A percentile compares a stretch with the other conserved stretches of the same genome.
These are phyloP conservation scores for Pao palembangensis DNA, from an alignment of 2,113 vertebrate genomes.

Conservation along the genomic window DNA sequence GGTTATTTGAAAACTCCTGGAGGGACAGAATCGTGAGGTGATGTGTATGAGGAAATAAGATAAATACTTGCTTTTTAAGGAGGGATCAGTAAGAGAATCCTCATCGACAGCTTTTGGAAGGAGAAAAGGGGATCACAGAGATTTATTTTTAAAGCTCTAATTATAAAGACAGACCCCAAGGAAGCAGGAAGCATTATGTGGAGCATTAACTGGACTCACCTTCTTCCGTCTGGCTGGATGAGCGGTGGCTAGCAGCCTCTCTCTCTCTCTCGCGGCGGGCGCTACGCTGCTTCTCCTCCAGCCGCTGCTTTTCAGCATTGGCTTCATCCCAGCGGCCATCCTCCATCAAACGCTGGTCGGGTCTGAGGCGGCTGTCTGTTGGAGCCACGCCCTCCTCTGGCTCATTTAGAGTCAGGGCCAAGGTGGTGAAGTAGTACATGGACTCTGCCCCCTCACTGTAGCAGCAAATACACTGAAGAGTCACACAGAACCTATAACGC, in stretches of 20 bases:
- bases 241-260: conserved; percentile 74
- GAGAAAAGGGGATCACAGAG: conserved; percentile 52
- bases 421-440: conserved; percentile 94
- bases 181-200: conserved; percentile 2
- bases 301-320: conserved; percentile 89
- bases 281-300: conserved; percentile 93
- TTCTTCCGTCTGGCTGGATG: conserved; percentile 77
- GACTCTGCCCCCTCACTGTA: conserved; percentile 75
- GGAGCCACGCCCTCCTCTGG: conserved; percentile 81
- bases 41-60: neutral
- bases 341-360: conserved; percentile 95
- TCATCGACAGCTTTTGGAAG: conserved; percentile 76
- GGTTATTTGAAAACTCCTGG: too few species aligned
- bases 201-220: conserved; percentile 53
- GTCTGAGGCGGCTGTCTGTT: conserved; percentile 88
- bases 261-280: conserved; percentile 82
- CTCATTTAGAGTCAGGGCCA: conserved; percentile 91
- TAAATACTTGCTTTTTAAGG: conserved; percentile 77
- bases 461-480: neutral
- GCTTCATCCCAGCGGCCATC: conserved; percentile 95
- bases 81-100: conserved; percentile 70
- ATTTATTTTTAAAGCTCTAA: conserved; percentile 34
- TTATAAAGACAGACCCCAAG: conserved; percentile 30
- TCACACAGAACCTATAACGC: too few species aligned
- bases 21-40: too few species aligned